A percentile compares a stretch with the other conserved stretches of the same genome.
Conservation (phyloP, 2,113 vertebrate species). For the Nesoenas mayeri region DNA sequence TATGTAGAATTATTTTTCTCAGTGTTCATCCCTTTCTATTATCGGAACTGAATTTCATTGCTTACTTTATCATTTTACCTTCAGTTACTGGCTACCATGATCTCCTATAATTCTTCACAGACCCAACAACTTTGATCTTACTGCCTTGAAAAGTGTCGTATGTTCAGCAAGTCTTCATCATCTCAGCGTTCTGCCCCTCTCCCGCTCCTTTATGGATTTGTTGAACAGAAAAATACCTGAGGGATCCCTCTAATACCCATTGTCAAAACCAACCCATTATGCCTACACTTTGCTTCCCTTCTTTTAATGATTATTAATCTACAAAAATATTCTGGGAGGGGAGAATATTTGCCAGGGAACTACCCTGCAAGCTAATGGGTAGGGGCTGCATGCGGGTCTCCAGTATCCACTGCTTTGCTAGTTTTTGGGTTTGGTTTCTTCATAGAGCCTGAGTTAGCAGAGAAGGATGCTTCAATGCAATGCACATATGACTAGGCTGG, state of each 20-base stretch:
- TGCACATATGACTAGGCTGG: neutral
- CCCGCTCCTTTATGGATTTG: neutral
- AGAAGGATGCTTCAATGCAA: neutral
- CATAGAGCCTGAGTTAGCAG: neutral
- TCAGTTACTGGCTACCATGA: neutral
- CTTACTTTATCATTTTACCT: neutral
- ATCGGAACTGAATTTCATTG: neutral
- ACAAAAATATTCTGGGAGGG: neutral
- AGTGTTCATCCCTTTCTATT: neutral
- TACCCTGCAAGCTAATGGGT: fast-evolving
- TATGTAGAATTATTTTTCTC: neutral
- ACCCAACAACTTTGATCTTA: neutral
- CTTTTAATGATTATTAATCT: neutral
- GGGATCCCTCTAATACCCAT: neutral
- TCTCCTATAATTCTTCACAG: neutral
- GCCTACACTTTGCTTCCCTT: neutral
- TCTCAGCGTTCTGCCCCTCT: neutral
- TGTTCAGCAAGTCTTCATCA: neutral
- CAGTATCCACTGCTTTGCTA: neutral
- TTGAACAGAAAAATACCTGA: neutral
- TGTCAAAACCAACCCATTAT: neutral
- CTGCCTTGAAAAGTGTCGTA: neutral
- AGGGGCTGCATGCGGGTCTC: neutral
- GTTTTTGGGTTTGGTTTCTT: neutral
- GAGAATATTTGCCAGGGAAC: neutral